Percentiles rank a stretch among this genome's conserved stretches.
These are phyloP conservation scores for Guaruba guarouba DNA, from an alignment of 2,113 vertebrate species.

Conservation along the genomic window DNA sequence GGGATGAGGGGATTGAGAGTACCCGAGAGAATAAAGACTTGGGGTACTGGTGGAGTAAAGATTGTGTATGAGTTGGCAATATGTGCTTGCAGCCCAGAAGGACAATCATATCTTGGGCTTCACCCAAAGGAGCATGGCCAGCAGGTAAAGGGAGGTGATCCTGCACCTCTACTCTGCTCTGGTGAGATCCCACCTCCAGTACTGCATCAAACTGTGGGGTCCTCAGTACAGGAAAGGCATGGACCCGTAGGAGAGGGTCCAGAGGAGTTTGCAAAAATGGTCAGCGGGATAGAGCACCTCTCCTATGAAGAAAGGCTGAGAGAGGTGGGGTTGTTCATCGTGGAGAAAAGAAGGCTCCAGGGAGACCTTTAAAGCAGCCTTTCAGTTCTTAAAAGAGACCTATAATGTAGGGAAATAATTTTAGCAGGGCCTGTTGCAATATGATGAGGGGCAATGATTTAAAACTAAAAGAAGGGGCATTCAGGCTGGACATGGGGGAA, in stretches of 20 bases:
- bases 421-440: neutral
- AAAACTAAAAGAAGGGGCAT: neutral
- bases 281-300: neutral
- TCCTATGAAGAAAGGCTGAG: neutral
- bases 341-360: neutral
- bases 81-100: neutral
- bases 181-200: neutral
- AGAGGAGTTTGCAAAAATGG: neutral
- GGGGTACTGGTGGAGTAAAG: neutral
- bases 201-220: neutral
- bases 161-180: neutral
- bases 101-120: neutral
- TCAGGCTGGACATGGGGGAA: neutral
- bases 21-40: neutral
- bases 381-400: neutral
- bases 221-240: neutral
- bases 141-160: neutral
- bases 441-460: neutral
- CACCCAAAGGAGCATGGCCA: neutral
- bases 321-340: neutral
- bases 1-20: neutral
- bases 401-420: neutral
- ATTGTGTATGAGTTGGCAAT: neutral
- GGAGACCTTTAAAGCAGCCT: neutral
- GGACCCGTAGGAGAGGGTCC: neutral